Conservation (phyloP, 2,888 invertebrate species). For the Macrophya alboannulata region DNA sequence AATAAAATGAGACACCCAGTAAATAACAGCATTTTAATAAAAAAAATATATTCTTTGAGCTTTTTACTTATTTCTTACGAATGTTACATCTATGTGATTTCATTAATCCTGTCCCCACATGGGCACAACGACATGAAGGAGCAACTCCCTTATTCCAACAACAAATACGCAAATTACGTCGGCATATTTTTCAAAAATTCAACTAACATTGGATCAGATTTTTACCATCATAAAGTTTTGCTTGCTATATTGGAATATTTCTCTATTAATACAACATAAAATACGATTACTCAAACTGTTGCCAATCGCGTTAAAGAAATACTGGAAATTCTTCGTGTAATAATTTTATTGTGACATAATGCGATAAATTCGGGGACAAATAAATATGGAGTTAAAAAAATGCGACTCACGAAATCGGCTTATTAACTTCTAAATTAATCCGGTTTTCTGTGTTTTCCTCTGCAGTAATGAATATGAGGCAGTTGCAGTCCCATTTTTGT, state of each 20-base stretch:
- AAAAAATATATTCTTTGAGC: neutral
- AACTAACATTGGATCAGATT: neutral
- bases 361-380: neutral
- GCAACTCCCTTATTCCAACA: neutral
- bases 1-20: too few relatives aligned
- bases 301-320: neutral
- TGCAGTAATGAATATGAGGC: neutral
- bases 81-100: neutral
- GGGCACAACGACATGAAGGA: neutral
- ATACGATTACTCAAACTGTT: neutral
- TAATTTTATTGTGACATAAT: neutral
- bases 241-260: neutral
- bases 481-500: neutral
- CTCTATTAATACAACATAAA: neutral
- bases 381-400: neutral
- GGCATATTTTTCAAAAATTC: neutral
- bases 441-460: neutral
- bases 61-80: neutral
- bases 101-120: neutral
- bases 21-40: neutral
- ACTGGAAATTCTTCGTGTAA: neutral
- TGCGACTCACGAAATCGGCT: neutral
- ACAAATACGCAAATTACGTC: neutral
- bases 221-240: neutral
- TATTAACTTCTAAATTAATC: neutral